Percentiles rank a stretch among this genome's conserved stretches.
Evolutionary conservation across 2,797 vertebrate species (phyloP).

Genomic region (Nyctalus aviator): DNA sequence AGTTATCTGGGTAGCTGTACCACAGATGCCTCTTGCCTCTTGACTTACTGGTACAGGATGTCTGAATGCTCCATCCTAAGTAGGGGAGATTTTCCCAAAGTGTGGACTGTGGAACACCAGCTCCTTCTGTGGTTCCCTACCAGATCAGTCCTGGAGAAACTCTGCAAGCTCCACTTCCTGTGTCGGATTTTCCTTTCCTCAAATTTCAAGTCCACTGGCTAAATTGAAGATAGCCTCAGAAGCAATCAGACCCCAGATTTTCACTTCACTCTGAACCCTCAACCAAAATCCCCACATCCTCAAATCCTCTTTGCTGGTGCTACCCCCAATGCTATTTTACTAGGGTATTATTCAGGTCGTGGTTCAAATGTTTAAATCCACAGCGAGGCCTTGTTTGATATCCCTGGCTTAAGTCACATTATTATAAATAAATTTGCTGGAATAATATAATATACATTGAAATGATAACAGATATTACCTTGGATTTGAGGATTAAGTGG

Average conservation of each 20-base stretch:
- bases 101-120: not conserved
- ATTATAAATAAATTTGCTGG: not conserved
- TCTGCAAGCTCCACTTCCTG: not conserved
- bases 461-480: slow-evolving; percentile 1
- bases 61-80: not conserved
- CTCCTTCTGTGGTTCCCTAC: not conserved
- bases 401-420: not conserved
- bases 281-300: not conserved
- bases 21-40: not conserved
- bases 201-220: not conserved
- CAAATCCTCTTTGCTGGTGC: not conserved
- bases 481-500: not conserved
- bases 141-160: not conserved
- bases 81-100: not conserved
- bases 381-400: not conserved
- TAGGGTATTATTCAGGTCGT: not conserved
- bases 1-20: not conserved
- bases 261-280: not conserved
- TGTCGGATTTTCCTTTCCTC: not conserved
- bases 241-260: not conserved
- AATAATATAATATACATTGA: not conserved
- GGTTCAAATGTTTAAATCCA: slow-evolving; percentile 3
- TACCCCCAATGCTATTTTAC: not conserved
- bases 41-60: not conserved
- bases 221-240: not conserved